Percentiles rank a stretch among this genome's conserved stretches.
phyloP scores from a whole-genome alignment of 1,140 invertebrate genomes.

The Lamellibrachia luymesi region DNA sequence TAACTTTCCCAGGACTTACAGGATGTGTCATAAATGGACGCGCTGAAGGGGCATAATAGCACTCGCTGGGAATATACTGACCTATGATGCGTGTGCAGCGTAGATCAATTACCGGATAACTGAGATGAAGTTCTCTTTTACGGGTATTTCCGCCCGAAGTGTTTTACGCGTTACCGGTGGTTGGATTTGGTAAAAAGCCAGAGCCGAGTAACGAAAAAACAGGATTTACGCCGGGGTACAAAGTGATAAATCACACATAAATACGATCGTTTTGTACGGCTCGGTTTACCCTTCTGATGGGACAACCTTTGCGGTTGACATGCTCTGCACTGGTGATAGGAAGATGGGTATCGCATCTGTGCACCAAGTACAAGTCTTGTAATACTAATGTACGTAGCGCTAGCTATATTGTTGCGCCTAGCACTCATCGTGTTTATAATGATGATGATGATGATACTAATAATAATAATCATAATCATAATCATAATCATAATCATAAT shows the following conservation, averaged over 20 bases:
- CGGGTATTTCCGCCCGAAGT: not conserved
- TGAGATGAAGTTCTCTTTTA: not conserved
- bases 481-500: too few species aligned
- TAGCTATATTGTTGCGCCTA: too few species aligned
- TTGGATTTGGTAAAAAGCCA: not conserved
- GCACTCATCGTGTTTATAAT: too few species aligned
- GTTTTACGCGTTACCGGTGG: not conserved
- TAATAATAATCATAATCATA: too few species aligned
- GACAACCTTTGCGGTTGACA: not conserved
- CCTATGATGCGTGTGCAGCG: not conserved
- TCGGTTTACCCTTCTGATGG: not conserved
- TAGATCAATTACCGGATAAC: constrained; percentile 1
- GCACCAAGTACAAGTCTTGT: too few species aligned
- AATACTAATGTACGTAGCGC: too few species aligned
- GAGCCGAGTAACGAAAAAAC: not conserved
- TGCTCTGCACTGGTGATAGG: not conserved
- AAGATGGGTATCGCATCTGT: too few species aligned
- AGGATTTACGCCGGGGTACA: not conserved
- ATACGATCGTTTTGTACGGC: not conserved
- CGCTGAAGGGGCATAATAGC: not conserved
- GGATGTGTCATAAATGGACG: not conserved
- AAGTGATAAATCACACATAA: not conserved
- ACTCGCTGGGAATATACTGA: not conserved
- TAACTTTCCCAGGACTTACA: not conserved
- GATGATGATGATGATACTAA: too few species aligned